Percentiles rank a stretch among this genome's conserved stretches.
Conservation (phyloP, 2,113 vertebrate genomes). For the Indicator indicator region DNA sequence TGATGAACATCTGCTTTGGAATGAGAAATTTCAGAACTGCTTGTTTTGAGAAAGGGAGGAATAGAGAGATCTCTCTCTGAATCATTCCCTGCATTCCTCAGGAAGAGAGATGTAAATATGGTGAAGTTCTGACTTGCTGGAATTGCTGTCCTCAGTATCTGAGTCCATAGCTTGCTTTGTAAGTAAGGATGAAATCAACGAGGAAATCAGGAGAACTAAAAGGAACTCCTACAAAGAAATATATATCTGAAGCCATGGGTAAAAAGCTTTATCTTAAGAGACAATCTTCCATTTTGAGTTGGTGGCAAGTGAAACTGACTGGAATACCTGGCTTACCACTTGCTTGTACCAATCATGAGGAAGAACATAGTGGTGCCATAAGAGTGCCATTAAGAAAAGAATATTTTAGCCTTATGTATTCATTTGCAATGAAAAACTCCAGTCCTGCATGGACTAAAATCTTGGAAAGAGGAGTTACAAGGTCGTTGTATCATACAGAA, state of each 20-base stretch:
- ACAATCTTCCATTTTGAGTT: background rate
- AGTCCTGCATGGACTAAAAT: background rate
- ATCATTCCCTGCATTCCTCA: background rate
- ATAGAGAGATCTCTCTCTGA: background rate
- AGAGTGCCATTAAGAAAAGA: background rate
- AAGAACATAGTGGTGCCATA: background rate
- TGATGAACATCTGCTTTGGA: background rate
- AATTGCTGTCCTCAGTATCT: background rate
- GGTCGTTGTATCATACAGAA: background rate
- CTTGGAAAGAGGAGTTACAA: background rate
- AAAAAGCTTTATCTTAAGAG: background rate
- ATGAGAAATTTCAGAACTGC: background rate
- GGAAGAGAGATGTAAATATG: background rate
- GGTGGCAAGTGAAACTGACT: background rate
- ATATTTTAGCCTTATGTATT: background rate
- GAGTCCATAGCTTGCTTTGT: background rate
- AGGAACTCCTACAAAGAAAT: background rate
- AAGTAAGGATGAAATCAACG: background rate
- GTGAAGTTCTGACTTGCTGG: background rate
- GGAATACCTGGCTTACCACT: background rate
- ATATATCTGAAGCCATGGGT: background rate
- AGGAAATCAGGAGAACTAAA: background rate
- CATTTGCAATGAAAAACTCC: background rate
- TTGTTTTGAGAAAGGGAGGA: background rate
- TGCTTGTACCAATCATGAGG: background rate